A percentile compares a stretch with the other conserved stretches of the same genome.
phyloP scores from a whole-genome alignment of 1,140 invertebrate genomes.

The Drosophila pseudoobscura region DNA sequence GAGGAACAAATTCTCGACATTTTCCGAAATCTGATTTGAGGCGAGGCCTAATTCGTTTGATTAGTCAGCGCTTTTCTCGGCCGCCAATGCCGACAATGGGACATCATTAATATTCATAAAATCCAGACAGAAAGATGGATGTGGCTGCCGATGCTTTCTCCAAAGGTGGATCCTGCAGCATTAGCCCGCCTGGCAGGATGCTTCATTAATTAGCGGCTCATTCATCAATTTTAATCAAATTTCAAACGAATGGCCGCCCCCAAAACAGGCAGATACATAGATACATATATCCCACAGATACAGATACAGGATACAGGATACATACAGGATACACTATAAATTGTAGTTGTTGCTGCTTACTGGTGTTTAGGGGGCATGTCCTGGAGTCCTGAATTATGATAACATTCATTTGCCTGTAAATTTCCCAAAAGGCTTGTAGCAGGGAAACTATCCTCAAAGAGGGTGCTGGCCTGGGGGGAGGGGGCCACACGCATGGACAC shows the following conservation, averaged over 20 bases:
- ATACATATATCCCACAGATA: background rate
- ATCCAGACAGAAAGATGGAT: conserved; percentile 4
- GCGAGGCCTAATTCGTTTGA: conserved; percentile 18
- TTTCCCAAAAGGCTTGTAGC: conserved; percentile 76
- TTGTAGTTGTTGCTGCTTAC: conserved; percentile 41
- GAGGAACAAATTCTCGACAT: conserved; percentile 15
- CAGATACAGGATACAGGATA: no score
- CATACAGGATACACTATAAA: conserved; percentile 20
- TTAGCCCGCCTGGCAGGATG: conserved; percentile 43
- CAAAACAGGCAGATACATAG: conserved; percentile 16
- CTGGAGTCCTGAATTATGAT: conserved; percentile 63
- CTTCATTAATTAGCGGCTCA: conserved; percentile 75
- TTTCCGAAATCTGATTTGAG: conserved; percentile 6
- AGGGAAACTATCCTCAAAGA: conserved; percentile 69
- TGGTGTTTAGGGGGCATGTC: background rate
- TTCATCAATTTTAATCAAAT: conserved; percentile 83
- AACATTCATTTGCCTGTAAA: conserved; percentile 80
- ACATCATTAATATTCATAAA: conserved; percentile 73
- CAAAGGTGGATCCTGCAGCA: conserved; percentile 54
- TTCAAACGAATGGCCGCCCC: conserved; percentile 37
- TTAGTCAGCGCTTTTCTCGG: conserved; percentile 38
- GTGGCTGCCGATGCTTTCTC: conserved; percentile 1
- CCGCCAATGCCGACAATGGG: conserved; percentile 59
- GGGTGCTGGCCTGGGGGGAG: conserved; percentile 22
- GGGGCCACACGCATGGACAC: conserved; percentile 43